A percentile compares a stretch with the other conserved stretches of the same genome.
Evolutionary conservation across 2,888 invertebrate species (phyloP).

Genomic region (Tuta absoluta): DNA sequence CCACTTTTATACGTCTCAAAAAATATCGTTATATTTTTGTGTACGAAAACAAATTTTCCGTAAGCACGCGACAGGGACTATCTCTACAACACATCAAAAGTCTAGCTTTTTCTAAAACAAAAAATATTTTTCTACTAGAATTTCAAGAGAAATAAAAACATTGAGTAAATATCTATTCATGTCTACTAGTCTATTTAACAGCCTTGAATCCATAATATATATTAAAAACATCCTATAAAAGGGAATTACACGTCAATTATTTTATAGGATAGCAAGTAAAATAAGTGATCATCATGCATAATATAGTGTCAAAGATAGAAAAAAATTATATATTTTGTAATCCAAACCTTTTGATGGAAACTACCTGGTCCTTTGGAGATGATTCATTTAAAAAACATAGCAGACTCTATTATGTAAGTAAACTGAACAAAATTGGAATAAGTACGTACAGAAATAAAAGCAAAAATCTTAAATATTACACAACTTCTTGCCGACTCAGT

Average conservation of each 20-base stretch:
- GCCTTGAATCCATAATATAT: slow-evolving; percentile 46
- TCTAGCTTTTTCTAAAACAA: slow-evolving; percentile 71
- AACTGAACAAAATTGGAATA: not conserved
- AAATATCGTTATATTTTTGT: slow-evolving; percentile 69
- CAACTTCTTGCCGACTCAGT: no score
- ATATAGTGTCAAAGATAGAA: not conserved
- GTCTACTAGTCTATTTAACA: slow-evolving; percentile 58
- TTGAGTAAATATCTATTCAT: slow-evolving; percentile 49
- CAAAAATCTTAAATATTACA: no score
- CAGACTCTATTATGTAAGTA: not conserved
- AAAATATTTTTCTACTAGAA: slow-evolving; percentile 52
- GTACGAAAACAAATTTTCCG: slow-evolving; percentile 61
- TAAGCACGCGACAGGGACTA: slow-evolving; percentile 54
- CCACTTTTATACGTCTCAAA: slow-evolving; percentile 71
- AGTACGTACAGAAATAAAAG: no score
- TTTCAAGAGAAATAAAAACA: slow-evolving; percentile 52
- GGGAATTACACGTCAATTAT: not conserved
- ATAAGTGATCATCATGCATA: not conserved
- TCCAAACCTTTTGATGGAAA: slow-evolving; percentile 3
- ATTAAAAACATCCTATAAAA: slow-evolving; percentile 2
- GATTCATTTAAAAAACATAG: not conserved
- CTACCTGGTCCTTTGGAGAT: not conserved
- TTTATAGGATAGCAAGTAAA: not conserved
- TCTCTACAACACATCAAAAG: slow-evolving; percentile 69
- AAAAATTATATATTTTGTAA: not conserved